These are phyloP conservation scores for Drosophila nr. perissopoda DNA, from an alignment of 2,888 invertebrate genomes.

Conservation along the genomic window DNA sequence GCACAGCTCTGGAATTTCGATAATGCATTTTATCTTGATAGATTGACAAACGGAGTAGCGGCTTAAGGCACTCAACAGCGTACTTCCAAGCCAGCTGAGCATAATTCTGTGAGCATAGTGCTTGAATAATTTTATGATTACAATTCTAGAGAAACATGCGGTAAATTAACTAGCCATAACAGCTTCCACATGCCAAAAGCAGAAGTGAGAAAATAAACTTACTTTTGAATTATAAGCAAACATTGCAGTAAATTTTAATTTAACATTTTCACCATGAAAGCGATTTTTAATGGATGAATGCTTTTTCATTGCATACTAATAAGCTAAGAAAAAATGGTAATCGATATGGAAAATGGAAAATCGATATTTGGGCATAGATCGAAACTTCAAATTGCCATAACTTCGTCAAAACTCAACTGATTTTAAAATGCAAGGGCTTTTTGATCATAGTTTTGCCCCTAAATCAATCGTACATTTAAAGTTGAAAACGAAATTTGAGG, in stretches of 20 bases:
- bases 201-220: not conserved
- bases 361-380: no score
- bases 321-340: not conserved
- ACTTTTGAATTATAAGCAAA: no score
- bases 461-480: no score
- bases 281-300: not conserved
- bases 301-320: not conserved
- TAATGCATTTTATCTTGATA: conserved; percentile 36
- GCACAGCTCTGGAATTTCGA: conserved; percentile 32
- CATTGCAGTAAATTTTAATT: not conserved
- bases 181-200: not conserved
- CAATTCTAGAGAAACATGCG: not conserved
- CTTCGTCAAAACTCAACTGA: no score
- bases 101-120: not conserved
- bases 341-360: no score
- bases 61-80: conserved; percentile 7
- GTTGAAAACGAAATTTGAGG: no score
- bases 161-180: not conserved
- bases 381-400: no score
- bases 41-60: conserved; percentile 32
- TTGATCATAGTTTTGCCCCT: no score
- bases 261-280: not conserved
- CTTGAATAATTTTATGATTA: not conserved
- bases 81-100: no score
- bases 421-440: no score